These are phyloP conservation scores for Chrysomela aeneicollis DNA, from an alignment of 2,888 invertebrate genomes.

Conservation along the genomic window DNA sequence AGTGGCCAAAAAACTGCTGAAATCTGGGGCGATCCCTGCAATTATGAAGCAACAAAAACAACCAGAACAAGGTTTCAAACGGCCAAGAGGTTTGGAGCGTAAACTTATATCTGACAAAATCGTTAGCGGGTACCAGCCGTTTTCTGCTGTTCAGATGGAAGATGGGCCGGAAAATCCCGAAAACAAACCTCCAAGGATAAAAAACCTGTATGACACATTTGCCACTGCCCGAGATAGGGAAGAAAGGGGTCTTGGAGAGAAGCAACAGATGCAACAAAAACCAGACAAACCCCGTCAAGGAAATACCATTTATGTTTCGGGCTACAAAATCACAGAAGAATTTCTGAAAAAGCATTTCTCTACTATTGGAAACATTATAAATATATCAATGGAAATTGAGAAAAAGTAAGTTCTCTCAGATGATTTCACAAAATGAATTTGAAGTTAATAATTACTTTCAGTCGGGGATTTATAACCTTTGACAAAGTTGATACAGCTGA, in stretches of 20 bases:
- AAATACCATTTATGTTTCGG: slow-evolving; percentile 84
- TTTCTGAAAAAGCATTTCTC: slow-evolving; percentile 79
- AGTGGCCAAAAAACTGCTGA: slow-evolving; percentile 92
- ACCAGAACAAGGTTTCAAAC: slow-evolving; percentile 87
- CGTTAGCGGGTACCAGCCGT: slow-evolving; percentile 89
- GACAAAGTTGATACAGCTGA: slow-evolving; percentile 88
- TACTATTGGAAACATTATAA: slow-evolving; percentile 77
- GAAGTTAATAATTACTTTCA: slow-evolving; percentile 59
- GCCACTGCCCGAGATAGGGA: slow-evolving; percentile 74
- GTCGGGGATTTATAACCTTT: slow-evolving; percentile 91
- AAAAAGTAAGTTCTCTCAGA: slow-evolving; percentile 68
- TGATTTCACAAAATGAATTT: slow-evolving; percentile 11
- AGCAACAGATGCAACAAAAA: slow-evolving; percentile 60
- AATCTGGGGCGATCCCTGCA: slow-evolving; percentile 90
- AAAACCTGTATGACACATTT: slow-evolving; percentile 80
- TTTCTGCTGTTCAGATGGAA: slow-evolving; percentile 84
- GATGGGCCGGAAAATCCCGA: slow-evolving; percentile 69
- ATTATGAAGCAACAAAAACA: slow-evolving; percentile 84
- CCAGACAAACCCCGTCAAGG: slow-evolving; percentile 75
- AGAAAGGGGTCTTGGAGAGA: slow-evolving; percentile 66
- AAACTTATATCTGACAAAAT: slow-evolving; percentile 78
- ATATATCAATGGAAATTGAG: slow-evolving; percentile 85
- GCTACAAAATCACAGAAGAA: slow-evolving; percentile 81
- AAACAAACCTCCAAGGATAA: slow-evolving; percentile 73
- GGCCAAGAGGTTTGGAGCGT: slow-evolving; percentile 84